phyloP scores from a whole-genome alignment of 2,113 vertebrate species.

The Pomatostomus ruficeps region DNA sequence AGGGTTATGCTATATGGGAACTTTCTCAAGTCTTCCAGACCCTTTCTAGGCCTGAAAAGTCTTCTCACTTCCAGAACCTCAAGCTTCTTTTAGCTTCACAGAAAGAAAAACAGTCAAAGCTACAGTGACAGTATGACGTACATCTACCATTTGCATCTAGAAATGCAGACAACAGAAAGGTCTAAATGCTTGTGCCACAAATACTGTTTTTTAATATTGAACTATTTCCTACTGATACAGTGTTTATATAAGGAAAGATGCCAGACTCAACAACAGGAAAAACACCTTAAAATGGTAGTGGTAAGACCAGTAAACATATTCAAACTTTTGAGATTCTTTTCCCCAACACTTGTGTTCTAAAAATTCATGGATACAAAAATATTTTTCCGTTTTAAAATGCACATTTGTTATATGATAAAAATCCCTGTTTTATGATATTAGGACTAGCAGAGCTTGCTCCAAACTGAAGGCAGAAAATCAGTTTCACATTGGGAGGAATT shows the following conservation, averaged over 20 bases:
- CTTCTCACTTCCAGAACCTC: neutral
- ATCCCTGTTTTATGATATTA: neutral
- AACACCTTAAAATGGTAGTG: neutral
- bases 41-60: neutral
- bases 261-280: neutral
- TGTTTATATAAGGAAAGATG: neutral
- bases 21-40: neutral
- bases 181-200: neutral
- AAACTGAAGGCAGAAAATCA: neutral
- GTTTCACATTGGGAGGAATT: neutral
- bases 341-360: neutral
- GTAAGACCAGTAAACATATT: neutral
- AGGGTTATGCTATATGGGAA: neutral
- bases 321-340: neutral
- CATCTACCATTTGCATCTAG: neutral
- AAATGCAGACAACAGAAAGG: neutral
- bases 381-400: neutral
- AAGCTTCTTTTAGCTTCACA: neutral
- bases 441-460: neutral
- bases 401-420: neutral
- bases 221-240: neutral
- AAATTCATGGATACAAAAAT: neutral
- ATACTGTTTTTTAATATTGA: neutral
- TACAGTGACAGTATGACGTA: neutral
- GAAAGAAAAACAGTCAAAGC: neutral